Conservation (phyloP, 2,113 vertebrate species). For the Paracanthobrama guichenoti region DNA sequence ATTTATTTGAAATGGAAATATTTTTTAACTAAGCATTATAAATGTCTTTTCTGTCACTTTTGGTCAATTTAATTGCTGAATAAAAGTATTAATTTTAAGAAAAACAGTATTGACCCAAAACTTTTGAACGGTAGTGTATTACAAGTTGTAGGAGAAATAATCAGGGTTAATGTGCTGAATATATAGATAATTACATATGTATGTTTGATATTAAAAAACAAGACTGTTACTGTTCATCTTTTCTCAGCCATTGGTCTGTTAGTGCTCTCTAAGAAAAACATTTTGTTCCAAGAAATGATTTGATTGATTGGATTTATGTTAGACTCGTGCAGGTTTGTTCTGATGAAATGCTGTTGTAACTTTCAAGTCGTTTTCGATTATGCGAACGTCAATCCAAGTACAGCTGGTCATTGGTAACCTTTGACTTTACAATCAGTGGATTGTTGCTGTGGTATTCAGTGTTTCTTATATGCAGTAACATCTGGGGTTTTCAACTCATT, state of each 20-base stretch:
- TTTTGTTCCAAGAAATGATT: neutral
- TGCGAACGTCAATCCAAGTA: neutral
- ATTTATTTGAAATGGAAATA: too few relatives aligned
- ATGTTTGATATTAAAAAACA: neutral
- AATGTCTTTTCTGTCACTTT: neutral
- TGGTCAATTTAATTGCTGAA: neutral
- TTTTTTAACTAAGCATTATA: neutral
- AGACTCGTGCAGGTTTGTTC: neutral
- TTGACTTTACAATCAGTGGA: slow-evolving; percentile 35
- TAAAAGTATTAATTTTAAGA: neutral
- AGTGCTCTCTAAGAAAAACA: neutral
- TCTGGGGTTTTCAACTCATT: neutral
- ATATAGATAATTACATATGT: neutral
- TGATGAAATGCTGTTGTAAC: slow-evolving; percentile 28
- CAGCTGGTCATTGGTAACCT: slow-evolving; percentile 13
- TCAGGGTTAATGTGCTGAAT: neutral
- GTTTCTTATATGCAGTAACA: slow-evolving; percentile 21
- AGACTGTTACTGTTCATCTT: neutral
- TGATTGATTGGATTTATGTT: slow-evolving; percentile 2
- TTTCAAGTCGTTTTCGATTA: neutral
- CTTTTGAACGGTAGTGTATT: neutral
- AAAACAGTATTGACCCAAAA: neutral
- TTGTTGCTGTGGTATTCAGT: slow-evolving; percentile 4
- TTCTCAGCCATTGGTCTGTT: neutral
- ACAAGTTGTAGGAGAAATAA: neutral